Base-by-base conservation (phyloP, 2,888 invertebrate species). In the Esperia sulphurella region DNA sequence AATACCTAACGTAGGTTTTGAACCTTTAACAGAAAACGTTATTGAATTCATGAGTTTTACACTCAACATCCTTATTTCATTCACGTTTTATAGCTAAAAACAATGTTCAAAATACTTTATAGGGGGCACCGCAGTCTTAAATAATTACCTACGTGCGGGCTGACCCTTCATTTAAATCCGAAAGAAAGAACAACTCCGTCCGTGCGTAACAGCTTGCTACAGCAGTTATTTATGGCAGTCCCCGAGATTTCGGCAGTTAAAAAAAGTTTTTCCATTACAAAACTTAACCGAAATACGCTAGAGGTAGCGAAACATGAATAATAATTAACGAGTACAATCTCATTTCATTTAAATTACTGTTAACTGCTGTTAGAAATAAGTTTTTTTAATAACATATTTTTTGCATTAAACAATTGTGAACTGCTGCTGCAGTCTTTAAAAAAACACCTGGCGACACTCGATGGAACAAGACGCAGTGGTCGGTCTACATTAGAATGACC, bases 151-250 rank as follows among this genome's bases (percentile, higher is more conserved):
- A 83, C 83, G 83, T 86, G 86, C 71, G 63, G 59, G 63, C 69
- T 76, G 81, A 81, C 76, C 84, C 84, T 75, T 75, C 74, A 65
- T 71, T 75, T 69, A 73, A 69, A 75, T 74, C 74, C 68, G 9
- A 60, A 69, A 69, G 68, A 63, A 73, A 64, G 60, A 66, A 73
- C 65, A 65, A 63, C 65, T 70, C 68, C 68, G 72, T 59, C 68
- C 86, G 86, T 86, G 88, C 89, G 87, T 80, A 88, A 85, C 88
- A 88, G 84, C 84, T 85, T 84, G 85, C 76, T 63, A 70, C 75
- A 75, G 79, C 85, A 83, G 83, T 79, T 87, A 88, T 88, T 89
- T 89, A 88, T 83, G 75, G 70, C 70, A 64, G 70, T 70, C 73
- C 71, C 73, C 72, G 71, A 81, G 82, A 85, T 85, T 84, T 79